A percentile compares a stretch with the other conserved stretches of the same genome.
These are phyloP conservation scores for Conistra vaccinii DNA, from an alignment of 2,888 invertebrate species.

Conservation along the genomic window DNA sequence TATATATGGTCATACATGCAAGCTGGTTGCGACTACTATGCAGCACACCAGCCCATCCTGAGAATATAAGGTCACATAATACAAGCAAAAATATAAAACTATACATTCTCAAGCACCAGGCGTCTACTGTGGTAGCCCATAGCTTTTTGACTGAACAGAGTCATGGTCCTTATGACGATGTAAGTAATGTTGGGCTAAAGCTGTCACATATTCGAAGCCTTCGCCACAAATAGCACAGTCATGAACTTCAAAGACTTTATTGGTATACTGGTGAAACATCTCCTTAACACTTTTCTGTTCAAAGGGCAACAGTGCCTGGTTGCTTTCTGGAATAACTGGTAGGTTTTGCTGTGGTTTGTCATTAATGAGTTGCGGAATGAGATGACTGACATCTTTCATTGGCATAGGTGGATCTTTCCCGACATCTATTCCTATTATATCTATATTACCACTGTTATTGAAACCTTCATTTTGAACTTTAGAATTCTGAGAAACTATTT, in stretches of 20 bases:
- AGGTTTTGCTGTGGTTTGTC: constrained; percentile 71
- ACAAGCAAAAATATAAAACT: not conserved
- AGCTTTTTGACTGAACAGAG: constrained; percentile 55
- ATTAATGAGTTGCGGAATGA: constrained; percentile 75
- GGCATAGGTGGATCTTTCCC: constrained; percentile 77
- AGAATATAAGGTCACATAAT: not conserved
- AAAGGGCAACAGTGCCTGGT: constrained; percentile 66
- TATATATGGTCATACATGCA: not conserved
- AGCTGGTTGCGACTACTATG: not conserved
- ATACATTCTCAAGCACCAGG: not conserved
- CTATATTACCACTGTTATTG: constrained; percentile 79
- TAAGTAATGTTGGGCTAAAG: constrained; percentile 80
- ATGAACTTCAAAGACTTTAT: constrained; percentile 69
- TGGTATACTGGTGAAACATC: constrained; percentile 72
- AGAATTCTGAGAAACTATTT: constrained; percentile 66
- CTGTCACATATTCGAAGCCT: constrained; percentile 79
- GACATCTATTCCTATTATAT: constrained; percentile 83
- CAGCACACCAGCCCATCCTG: not conserved
- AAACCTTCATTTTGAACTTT: constrained; percentile 76
- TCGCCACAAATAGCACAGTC: constrained; percentile 82
- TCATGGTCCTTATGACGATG: constrained; percentile 79
- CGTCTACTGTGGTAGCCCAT: constrained; percentile 55
- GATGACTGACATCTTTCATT: constrained; percentile 74
- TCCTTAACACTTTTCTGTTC: constrained; percentile 74
- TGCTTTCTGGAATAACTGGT: constrained; percentile 68